phyloP scores from a whole-genome alignment of 1,140 invertebrate species.

The Megathymus violae region DNA sequence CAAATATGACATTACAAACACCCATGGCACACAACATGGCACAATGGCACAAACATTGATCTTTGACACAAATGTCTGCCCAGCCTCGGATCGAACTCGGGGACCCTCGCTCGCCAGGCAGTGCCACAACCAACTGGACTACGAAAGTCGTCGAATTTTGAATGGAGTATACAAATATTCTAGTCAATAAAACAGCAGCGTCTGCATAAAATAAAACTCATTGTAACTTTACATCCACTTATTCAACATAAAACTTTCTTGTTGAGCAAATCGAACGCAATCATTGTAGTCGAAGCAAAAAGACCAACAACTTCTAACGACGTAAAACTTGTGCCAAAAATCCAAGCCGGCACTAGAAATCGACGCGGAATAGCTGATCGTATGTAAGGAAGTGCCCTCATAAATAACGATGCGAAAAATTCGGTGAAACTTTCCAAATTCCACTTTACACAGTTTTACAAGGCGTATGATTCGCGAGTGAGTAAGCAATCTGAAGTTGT shows the following conservation, averaged over 20 bases:
- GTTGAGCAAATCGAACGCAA: neutral
- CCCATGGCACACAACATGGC: no score
- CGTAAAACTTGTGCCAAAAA: slow-evolving; percentile 44
- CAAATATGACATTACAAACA: no score
- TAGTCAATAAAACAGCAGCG: no score
- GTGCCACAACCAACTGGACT: no score
- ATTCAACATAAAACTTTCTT: slow-evolving; percentile 6
- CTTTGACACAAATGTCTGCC: no score
- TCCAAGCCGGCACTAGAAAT: slow-evolving; percentile 32
- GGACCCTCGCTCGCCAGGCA: no score
- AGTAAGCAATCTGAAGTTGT: slow-evolving; percentile 62
- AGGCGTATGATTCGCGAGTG: slow-evolving; percentile 61
- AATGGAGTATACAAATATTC: no score
- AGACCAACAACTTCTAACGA: neutral
- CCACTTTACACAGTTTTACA: slow-evolving; percentile 49
- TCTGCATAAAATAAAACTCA: no score
- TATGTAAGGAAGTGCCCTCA: slow-evolving; percentile 59
- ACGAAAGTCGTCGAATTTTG: no score
- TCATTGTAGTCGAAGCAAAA: slow-evolving; percentile 12
- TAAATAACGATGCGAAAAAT: slow-evolving; percentile 61
- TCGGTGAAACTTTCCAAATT: slow-evolving; percentile 42
- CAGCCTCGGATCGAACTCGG: no score
- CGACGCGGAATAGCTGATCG: slow-evolving; percentile 53
- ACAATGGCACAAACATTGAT: no score
- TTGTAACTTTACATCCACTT: no score